Base-by-base conservation (phyloP, 2,797 vertebrate species). In the Limnodromus scolopaceus region DNA sequence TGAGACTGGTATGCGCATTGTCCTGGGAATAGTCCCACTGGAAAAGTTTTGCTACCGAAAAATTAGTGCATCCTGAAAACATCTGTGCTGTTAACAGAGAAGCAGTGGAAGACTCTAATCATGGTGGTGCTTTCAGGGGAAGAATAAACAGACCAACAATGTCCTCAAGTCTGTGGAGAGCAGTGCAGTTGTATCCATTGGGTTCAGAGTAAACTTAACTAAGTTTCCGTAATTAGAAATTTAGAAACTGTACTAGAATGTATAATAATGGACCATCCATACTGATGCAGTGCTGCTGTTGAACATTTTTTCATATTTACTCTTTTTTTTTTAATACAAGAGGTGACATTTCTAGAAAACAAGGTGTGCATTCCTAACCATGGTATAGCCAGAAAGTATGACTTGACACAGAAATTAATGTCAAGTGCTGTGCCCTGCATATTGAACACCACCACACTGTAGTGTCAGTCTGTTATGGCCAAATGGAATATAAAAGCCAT, bases 1-100 rank as follows among this genome's bases (percentile, higher is more conserved):
- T 0, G 0, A 48, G 34, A 41, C 30, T 14, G 36, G 13, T 49
- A 30, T n/a, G 8, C 2, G 7, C 16, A 2, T 61, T 54, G 39
- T 48, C 34, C 46, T 54, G 36, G 41, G 16, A 68, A 24, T 13
- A 48, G 9, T 63, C 28, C 43, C 24, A 30, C 14, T 72, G 46
- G 45, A 53, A 45, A 66, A 25, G 14, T 60, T 60, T 60, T 36
- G 17, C 25, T 60, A 39, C 36, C 8, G 36, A 38, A 13, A 16
- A 60, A 60, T 17, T 28, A 27, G 36, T 39, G 25, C 58, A 60
- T 39, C 58, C 25, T 60, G 36, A 19, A 60, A 60, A 38, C 25
- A 39, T 60, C 34, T 38, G 34, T 60, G 57, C 34, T 17, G 57
- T 60, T 38, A 38, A 60, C 57, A 27, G 34, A 60, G 10, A 14